Base-by-base conservation (phyloP, 2,888 invertebrate species). In the Cotesia congregata region DNA sequence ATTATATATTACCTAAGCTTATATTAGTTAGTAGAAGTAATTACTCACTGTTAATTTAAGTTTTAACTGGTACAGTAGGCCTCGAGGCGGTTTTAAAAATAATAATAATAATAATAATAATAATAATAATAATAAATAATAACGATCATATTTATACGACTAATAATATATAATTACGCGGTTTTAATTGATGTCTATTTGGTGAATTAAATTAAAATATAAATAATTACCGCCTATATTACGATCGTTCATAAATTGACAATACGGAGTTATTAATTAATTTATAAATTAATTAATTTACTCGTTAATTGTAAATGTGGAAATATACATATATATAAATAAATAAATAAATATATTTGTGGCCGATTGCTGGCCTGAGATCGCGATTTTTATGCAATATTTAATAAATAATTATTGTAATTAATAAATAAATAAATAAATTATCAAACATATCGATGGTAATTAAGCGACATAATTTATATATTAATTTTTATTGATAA, bases 1-100 rank as follows among this genome's bases (percentile, higher is more conserved):
- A 62, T 85, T n/a, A n/a, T n/a, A n/a, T n/a, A n/a, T n/a, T 80
- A 82, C 78, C 78, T 74, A 77, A 78, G 74, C 76, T 77, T 80
- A 78, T 75, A 74, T 78, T 78, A 78, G 74, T 73, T 69, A 61
- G 72, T 50, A 40, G 59, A 75, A 3, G 50, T 50, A 50, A 50
- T 60, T 50, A n/a, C 20, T 40, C 30, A 17, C 9, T 71, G 30
- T 68, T 62, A 61, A 39, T 62, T 60, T 40, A 64, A 76, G 65
- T 71, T 7, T 64, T 30, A 30, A 30, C 75, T 59, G 7, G 41
- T 69, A 5, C 2, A n/a, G 3, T 60, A 17, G 17, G n/a, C 30
- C 15, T 20, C 5, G 61, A 71, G 38, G 20, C 7, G 50, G 9
- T 50, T 50, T 50, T 50, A 12, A 64, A 64, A 64, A 64, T 15